phyloP scores from a whole-genome alignment of 2,888 invertebrate genomes.

The Nomada ferruginata region DNA sequence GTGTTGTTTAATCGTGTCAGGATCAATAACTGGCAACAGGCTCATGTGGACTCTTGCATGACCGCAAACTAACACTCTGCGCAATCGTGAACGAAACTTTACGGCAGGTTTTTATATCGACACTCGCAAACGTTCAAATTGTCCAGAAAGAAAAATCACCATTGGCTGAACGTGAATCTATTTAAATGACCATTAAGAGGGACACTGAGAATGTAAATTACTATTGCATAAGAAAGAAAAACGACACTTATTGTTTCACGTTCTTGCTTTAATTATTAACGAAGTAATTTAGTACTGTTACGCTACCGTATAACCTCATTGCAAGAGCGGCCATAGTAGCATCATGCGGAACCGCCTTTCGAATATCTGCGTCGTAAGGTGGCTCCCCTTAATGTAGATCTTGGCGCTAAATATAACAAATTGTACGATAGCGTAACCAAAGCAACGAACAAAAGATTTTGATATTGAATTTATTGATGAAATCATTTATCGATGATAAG shows the following conservation, averaged over 20 bases:
- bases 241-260: not conserved
- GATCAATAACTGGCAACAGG: constrained; percentile 84
- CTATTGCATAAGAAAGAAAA: not conserved
- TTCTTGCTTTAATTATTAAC: not conserved
- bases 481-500: too few species aligned
- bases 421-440: too few species aligned
- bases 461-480: too few species aligned
- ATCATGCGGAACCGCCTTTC: too few species aligned
- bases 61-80: constrained; percentile 60
- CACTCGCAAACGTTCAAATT: not conserved
- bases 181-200: not conserved
- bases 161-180: not conserved
- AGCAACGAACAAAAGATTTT: too few species aligned
- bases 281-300: too few species aligned
- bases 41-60: constrained; percentile 77
- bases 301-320: too few species aligned
- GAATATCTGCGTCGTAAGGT: too few species aligned
- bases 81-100: constrained; percentile 62
- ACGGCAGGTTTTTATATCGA: constrained; percentile 46
- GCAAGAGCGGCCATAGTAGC: too few species aligned
- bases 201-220: not conserved
- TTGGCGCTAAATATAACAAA: too few species aligned
- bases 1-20: constrained; percentile 83
- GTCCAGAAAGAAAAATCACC: not conserved
- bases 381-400: too few species aligned